These are phyloP conservation scores for Agrotis clavis DNA, from an alignment of 2,888 invertebrate species.

Conservation along the genomic window DNA sequence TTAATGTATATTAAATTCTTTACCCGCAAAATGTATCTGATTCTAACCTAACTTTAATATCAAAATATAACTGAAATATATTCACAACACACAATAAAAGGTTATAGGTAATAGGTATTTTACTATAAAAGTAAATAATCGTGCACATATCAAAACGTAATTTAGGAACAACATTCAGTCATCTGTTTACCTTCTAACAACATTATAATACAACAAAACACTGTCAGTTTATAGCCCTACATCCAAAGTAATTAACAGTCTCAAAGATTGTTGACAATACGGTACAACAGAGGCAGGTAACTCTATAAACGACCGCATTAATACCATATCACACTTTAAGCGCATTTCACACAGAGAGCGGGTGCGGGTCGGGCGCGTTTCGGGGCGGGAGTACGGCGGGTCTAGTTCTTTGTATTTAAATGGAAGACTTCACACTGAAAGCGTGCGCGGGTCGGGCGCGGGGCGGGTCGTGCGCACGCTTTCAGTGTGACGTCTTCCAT, in stretches of 20 bases:
- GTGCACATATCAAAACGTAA: not conserved
- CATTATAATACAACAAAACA: slow-evolving; percentile 2
- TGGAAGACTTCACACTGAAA: too few relatives aligned
- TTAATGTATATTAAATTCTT: not conserved
- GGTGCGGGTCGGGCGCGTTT: too few relatives aligned
- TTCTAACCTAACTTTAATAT: not conserved
- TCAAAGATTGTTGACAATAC: slow-evolving; percentile 47
- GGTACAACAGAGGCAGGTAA: slow-evolving; percentile 2
- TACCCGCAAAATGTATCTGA: too few relatives aligned
- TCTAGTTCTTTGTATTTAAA: too few relatives aligned
- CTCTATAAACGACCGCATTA: slow-evolving; percentile 9
- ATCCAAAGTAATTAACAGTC: slow-evolving; percentile 44
- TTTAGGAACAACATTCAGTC: not conserved
- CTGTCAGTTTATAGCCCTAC: slow-evolving; percentile 7
- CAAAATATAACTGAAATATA: not conserved
- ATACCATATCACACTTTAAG: slow-evolving; percentile 27
- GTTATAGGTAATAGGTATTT: too few relatives aligned
- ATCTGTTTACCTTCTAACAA: slow-evolving; percentile 9
- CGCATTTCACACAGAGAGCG: too few relatives aligned
- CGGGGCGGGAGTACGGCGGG: too few relatives aligned
- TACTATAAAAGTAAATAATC: not conserved
- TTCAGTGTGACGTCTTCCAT: too few relatives aligned
- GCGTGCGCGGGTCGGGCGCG: too few relatives aligned
- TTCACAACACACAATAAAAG: not conserved
- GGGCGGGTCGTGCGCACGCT: too few relatives aligned